Conservation (phyloP, 2,888 invertebrate genomes). For the Trichacis sp. region DNA sequence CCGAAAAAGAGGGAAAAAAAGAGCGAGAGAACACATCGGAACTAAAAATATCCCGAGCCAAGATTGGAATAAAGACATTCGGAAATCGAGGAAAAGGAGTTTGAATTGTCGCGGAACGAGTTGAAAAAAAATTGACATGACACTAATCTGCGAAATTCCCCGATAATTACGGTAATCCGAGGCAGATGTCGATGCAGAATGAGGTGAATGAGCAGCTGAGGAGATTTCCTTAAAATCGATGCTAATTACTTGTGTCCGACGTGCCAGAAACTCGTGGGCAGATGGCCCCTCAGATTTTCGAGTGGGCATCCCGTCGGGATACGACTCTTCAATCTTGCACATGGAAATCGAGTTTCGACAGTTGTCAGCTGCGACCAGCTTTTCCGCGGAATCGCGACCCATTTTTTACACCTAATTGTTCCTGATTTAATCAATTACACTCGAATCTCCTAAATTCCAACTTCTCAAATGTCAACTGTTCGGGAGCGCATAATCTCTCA, state of each 20-base stretch:
- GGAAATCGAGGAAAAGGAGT: conserved; percentile 36
- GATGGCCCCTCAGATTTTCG: conserved; percentile 44
- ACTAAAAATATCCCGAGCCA: conserved; percentile 29
- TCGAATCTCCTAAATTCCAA: no score
- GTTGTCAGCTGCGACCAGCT: conserved; percentile 14
- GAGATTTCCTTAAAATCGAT: conserved; percentile 39
- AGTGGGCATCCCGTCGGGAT: conserved; percentile 48
- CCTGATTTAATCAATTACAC: no score
- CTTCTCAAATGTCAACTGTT: no score
- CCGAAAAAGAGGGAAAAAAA: conserved; percentile 14
- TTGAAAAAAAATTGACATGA: conserved; percentile 38
- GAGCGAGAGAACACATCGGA: conserved; percentile 7
- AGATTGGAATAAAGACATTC: conserved; percentile 42
- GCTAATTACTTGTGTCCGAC: conserved; percentile 42
- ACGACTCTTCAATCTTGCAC: conserved; percentile 18
- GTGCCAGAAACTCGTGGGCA: conserved; percentile 27
- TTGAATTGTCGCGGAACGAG: conserved; percentile 29
- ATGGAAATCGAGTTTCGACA: conserved; percentile 39
- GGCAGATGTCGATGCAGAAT: conserved; percentile 40
- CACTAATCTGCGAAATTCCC: conserved; percentile 36
- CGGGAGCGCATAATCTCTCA: no score
- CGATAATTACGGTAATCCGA: conserved; percentile 40
- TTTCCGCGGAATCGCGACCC: conserved; percentile 8
- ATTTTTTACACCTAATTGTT: no score
- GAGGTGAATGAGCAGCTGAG: conserved; percentile 22